Evolutionary conservation across 2,888 invertebrate genomes (phyloP).

Genomic region (Mantis religiosa): DNA sequence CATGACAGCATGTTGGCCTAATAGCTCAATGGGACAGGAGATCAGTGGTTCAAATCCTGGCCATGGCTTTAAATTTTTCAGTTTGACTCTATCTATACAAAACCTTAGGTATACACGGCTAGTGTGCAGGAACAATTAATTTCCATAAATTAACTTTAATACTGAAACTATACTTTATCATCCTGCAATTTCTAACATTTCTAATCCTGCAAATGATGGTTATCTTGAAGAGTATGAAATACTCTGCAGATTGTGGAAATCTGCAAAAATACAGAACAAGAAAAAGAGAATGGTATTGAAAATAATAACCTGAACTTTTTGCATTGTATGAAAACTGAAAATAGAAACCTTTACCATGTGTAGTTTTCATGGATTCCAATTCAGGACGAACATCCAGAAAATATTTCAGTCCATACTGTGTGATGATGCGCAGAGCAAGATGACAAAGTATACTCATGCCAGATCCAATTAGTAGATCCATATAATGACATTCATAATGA

Average conservation of each 20-base stretch:
- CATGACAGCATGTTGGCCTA: no score
- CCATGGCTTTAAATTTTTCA: no score
- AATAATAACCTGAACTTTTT: neutral
- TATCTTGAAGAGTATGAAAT: neutral
- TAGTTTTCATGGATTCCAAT: neutral
- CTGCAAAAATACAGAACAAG: neutral
- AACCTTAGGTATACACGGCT: no score
- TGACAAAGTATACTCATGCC: conserved; percentile 78
- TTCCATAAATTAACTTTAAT: no score
- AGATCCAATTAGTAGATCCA: conserved; percentile 71
- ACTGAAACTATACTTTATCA: no score
- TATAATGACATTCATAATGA: conserved; percentile 67
- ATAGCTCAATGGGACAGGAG: no score
- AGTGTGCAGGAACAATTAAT: no score
- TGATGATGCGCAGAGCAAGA: conserved; percentile 71
- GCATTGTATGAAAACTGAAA: neutral
- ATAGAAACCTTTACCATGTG: conserved; percentile 10
- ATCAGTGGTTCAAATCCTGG: no score
- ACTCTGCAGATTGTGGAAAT: neutral
- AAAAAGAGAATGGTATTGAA: neutral
- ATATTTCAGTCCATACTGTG: conserved; percentile 57
- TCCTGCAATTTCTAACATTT: neutral
- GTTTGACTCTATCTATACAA: no score
- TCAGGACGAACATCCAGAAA: conserved; percentile 40
- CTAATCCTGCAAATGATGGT: neutral